Evolutionary conservation across 2,888 invertebrate genomes (phyloP).

Genomic region (Malacosoma neustria): DNA sequence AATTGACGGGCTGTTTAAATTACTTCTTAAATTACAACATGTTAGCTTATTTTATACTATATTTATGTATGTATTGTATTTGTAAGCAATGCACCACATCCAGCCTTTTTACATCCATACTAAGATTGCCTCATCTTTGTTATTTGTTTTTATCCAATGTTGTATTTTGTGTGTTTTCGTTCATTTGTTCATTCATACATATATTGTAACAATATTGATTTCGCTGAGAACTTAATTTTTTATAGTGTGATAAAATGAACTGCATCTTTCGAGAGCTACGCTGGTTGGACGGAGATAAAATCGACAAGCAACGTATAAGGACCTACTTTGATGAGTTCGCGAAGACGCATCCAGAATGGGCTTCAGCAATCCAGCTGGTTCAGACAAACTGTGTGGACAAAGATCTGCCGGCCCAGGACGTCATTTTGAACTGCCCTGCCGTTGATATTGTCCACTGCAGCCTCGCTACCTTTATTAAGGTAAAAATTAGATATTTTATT

Average conservation of each 20-base stretch:
- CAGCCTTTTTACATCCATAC: too few species aligned
- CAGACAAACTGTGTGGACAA: conserved; percentile 30
- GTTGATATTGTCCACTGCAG: conserved; percentile 42
- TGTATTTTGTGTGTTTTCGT: too few species aligned
- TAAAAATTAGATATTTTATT: conserved; percentile 15
- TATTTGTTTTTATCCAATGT: too few species aligned
- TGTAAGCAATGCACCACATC: too few species aligned
- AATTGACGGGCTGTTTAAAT: too few species aligned
- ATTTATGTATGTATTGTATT: too few species aligned
- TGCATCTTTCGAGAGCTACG: conserved; percentile 39
- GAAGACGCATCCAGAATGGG: conserved; percentile 35
- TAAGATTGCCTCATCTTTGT: too few species aligned
- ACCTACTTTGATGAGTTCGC: conserved; percentile 32
- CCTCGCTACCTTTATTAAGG: conserved; percentile 35
- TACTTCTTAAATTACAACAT: too few species aligned
- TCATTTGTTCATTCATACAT: too few species aligned
- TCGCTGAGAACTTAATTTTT: too few species aligned
- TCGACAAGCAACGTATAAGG: conserved; percentile 31
- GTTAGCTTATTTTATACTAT: too few species aligned
- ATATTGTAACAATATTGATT: too few species aligned
- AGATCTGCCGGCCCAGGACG: conserved; percentile 35
- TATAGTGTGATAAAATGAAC: conserved; percentile 41
- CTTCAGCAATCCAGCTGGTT: conserved; percentile 25
- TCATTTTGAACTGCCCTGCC: conserved; percentile 37
- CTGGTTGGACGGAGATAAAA: conserved; percentile 28